Conservation (phyloP, 2,113 vertebrate species). For the Arvicanthis niloticus region DNA sequence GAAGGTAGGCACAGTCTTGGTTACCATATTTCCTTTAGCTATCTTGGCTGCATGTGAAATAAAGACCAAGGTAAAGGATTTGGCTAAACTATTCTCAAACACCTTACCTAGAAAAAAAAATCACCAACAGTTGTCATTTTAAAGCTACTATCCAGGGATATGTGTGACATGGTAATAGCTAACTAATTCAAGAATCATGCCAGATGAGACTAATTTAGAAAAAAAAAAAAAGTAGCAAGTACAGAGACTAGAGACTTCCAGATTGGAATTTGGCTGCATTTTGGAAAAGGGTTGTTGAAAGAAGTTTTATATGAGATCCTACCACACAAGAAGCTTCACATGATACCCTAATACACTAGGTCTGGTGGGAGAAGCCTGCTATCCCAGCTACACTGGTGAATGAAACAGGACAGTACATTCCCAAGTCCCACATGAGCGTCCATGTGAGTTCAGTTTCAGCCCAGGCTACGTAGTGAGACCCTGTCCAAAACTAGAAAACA, state of each 20-base stretch:
- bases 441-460: neutral
- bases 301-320: neutral
- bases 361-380: too few species aligned
- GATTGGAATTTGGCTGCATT: neutral
- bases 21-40: neutral
- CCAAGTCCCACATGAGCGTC: too few species aligned
- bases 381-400: neutral
- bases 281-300: neutral
- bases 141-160: neutral
- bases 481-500: neutral
- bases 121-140: neutral
- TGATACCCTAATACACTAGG: neutral
- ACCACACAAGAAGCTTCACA: neutral
- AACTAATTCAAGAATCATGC: neutral
- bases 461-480: neutral
- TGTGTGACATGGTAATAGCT: slow-evolving; percentile 9
- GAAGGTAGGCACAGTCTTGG: neutral
- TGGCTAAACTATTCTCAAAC: neutral
- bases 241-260: neutral
- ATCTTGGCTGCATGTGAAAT: neutral
- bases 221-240: neutral
- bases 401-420: neutral
- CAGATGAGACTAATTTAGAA: neutral
- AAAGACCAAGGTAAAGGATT: neutral
- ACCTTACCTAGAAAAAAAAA: neutral